Evolutionary conservation across 2,797 vertebrate genomes (phyloP), one percentile per base, ranked within the genome.

Genomic region (Takifugu rubripes): DNA sequence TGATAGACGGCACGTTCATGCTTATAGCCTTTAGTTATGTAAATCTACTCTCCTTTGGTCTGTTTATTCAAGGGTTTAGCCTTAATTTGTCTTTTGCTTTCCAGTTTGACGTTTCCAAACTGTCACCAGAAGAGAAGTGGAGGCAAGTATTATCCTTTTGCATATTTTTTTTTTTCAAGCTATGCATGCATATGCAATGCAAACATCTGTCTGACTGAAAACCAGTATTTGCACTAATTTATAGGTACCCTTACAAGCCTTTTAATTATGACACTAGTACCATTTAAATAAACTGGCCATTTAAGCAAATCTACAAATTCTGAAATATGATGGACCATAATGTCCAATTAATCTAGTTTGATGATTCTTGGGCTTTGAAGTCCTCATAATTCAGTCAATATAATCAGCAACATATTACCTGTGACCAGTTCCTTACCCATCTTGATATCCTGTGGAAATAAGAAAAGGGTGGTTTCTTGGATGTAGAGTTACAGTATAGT

Each of bases 81-180:
- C 11, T 14, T 24, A 9, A 24, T 70, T 11, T 43, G 60, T 31
- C 10, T 48, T 27, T 61, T 64, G 3, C 61, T 56, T 49, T 66
- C 61, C 66, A 96, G 97, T 86, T 95, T 8, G 95, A 98, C 63
- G 72, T 97, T 66, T 95, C 96, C 4, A 92, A 95, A 66, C 91
- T 98, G 52, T 95, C 96, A 57, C 94, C 96, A 6, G 97, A 99
- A 56, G 97, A 99, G 70, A 92, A 94, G 78, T 99, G 96, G 96
- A 96, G 95, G 97, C 98, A 71, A 90, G 94, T 93, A n/a, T 68
- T 8, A 9, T 12, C 70, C 55, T n/a, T 14, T 17, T 16, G 31
- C 26, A 40, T 5, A 21, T 21, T 21, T 21, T 21, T 48, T 25
- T 49, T 40, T 40, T 61, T 16, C 17, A 21, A n/a, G 5, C 21